Base-by-base conservation (phyloP, 2,113 vertebrate species). In the Ailuropoda melanoleuca region DNA sequence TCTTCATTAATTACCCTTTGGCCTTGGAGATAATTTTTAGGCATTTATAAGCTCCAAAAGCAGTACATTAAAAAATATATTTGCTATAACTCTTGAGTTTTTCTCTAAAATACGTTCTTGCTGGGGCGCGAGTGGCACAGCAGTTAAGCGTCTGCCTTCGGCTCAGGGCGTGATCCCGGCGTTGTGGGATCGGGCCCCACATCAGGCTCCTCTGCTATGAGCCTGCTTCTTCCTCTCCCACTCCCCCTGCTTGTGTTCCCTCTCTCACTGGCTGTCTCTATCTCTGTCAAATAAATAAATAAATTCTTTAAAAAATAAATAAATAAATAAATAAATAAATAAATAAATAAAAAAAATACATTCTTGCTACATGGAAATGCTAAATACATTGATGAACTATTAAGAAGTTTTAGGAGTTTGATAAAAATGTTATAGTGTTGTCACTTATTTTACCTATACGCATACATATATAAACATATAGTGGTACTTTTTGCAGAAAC, bases 381-480 rank as follows among this genome's bases (percentile, higher is more conserved):
- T 58, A 97, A 83, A 39, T 48, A n/a, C 1, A 37, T 62, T 48
- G 11, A 83, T 39, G 46, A 95, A 74, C 11, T 6, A 46, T 34
- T 24, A 23, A 34, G 5, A 34, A 55, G 14, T 31, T 96, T 62
- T 6, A 8, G 58, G 8, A 85, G 13, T 96, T 97, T 96, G 64
- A 95, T 93, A 53, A 96, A 97, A 92, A 95, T 68, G 7, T 84
- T 77, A 43, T 34, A 24, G 29, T 87, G 2, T 62, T 89, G 46
- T 89, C n/a, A 68, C 21, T 92, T 84, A n/a, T 46, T 82, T 3
- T 0, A 82, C 48, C 24, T 60, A 19, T 50, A 31, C 34, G 10
- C 60, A 87, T 83, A 92, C 74, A 50, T 19, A 4, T 83, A 60
- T 78, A 37, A 90, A 37, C n/a, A n/a, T 78, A 97, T 3, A 75